Percentiles rank a stretch among this genome's conserved stretches.
Conservation (phyloP, 2,797 vertebrate genomes). For the Manis pentadactyla region DNA sequence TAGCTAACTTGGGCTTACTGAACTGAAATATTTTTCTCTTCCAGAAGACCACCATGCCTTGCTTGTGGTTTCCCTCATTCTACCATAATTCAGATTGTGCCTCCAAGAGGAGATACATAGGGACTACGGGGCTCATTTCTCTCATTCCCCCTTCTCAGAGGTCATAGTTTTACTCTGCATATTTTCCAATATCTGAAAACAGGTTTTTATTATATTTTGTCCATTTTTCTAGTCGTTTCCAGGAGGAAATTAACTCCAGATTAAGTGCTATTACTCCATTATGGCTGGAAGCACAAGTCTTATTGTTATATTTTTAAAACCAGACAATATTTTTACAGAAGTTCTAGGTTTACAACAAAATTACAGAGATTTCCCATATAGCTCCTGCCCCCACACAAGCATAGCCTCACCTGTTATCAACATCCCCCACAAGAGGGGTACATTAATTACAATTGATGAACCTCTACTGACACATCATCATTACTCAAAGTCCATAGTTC, state of each 20-base stretch:
- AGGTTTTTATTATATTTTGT: neutral
- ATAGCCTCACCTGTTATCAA: neutral
- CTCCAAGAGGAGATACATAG: neutral
- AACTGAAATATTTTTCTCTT: conserved; percentile 8
- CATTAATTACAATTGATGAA: neutral
- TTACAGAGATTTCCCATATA: neutral
- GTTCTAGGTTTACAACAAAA: neutral
- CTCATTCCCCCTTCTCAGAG: neutral
- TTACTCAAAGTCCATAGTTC: neutral
- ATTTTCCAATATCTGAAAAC: neutral
- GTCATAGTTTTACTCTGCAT: neutral
- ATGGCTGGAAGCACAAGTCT: neutral
- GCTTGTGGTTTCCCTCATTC: neutral
- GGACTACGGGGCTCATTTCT: neutral
- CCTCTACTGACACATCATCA: neutral
- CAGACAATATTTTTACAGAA: neutral
- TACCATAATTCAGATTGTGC: neutral
- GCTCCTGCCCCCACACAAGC: neutral
- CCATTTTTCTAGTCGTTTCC: neutral
- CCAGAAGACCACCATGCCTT: neutral
- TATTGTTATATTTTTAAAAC: neutral
- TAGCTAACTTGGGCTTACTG: neutral
- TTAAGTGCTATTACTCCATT: neutral
- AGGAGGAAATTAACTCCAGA: neutral
- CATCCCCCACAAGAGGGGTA: neutral